These are phyloP conservation scores for Bradypodion ventrale DNA, from an alignment of 2,797 vertebrate species.

Conservation along the genomic window DNA sequence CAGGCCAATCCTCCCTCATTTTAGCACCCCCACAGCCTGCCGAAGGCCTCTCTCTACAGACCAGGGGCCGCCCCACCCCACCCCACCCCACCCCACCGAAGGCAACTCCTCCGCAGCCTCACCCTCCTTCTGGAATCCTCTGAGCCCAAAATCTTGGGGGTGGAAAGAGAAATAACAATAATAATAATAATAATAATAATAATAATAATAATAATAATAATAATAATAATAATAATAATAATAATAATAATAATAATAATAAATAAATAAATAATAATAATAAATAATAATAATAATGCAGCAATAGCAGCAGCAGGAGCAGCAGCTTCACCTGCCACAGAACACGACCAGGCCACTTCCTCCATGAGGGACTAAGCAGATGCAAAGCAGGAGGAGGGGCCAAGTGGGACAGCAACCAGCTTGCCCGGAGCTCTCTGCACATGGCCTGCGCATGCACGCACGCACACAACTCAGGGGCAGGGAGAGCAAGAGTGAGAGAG, in stretches of 20 bases:
- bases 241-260: conserved; percentile 28
- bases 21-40: conserved; percentile 52
- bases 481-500: neutral
- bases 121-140: conserved; percentile 41
- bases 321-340: conserved; percentile 66
- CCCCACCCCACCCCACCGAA: too few relatives aligned
- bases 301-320: conserved; percentile 39
- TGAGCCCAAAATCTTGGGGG: conserved; percentile 1
- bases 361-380: conserved; percentile 52
- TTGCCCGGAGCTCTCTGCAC: conserved; percentile 3
- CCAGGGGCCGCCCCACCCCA: too few relatives aligned
- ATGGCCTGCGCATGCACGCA: neutral
- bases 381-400: conserved; percentile 61
- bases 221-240: conserved; percentile 8
- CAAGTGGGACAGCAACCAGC: conserved; percentile 67
- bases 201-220: conserved; percentile 9
- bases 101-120: conserved; percentile 22
- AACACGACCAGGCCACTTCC: conserved; percentile 49
- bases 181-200: conserved; percentile 35
- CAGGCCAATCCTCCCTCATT: conserved; percentile 61
- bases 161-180: neutral
- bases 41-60: too few relatives aligned
- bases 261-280: conserved; percentile 13
- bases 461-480: neutral
- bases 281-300: conserved; percentile 14